A percentile compares a stretch with the other conserved stretches of the same genome.
These are phyloP conservation scores for Drosophila funebris DNA, from an alignment of 1,140 invertebrate species.

Conservation along the genomic window DNA sequence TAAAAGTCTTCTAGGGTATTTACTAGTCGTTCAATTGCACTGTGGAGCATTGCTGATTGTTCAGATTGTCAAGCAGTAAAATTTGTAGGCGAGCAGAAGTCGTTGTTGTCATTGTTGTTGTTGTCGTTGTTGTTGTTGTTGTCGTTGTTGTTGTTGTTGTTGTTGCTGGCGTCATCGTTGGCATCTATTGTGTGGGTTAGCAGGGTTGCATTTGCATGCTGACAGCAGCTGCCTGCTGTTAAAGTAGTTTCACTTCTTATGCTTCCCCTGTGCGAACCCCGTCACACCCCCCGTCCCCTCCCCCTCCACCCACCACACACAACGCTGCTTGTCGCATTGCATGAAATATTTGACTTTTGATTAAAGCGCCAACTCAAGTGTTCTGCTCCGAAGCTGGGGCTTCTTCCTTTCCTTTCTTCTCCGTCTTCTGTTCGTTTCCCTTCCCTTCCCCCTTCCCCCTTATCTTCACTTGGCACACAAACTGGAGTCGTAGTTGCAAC, in stretches of 20 bases:
- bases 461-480: neutral
- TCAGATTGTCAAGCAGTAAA: slow-evolving; percentile 25
- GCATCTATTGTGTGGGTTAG: slow-evolving; percentile 69
- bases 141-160: no score
- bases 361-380: slow-evolving; percentile 81
- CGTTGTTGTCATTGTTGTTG: no score
- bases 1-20: neutral
- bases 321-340: slow-evolving; percentile 56
- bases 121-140: slow-evolving; percentile 2
- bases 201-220: slow-evolving; percentile 72
- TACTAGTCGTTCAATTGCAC: neutral
- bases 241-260: slow-evolving; percentile 15
- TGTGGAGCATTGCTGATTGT: neutral
- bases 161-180: slow-evolving; percentile 49
- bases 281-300: neutral
- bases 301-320: slow-evolving; percentile 14
- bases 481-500: neutral
- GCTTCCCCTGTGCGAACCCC: neutral
- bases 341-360: slow-evolving; percentile 82
- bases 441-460: neutral
- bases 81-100: slow-evolving; percentile 42
- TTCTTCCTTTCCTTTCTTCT: no score
- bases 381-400: slow-evolving; percentile 36
- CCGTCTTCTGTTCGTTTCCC: neutral
- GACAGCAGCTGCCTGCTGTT: slow-evolving; percentile 73